These are phyloP conservation scores for Sinopyrophorus schimmeli DNA, from an alignment of 2,888 invertebrate genomes.

Conservation along the genomic window DNA sequence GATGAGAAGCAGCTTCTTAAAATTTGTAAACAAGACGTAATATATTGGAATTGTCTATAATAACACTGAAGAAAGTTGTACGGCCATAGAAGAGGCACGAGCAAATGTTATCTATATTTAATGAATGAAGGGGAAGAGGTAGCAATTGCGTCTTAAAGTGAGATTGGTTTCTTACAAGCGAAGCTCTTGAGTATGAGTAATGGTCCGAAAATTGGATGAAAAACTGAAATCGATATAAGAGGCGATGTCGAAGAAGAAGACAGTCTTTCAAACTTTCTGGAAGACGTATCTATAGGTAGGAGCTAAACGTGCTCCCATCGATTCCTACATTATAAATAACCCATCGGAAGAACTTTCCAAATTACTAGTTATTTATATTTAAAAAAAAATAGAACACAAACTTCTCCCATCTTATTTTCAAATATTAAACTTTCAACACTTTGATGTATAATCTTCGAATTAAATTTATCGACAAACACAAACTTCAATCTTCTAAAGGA, in stretches of 20 bases:
- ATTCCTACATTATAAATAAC: constrained; percentile 8
- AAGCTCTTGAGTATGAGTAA: constrained; percentile 32
- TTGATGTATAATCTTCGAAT: too few species aligned
- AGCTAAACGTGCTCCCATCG: constrained; percentile 4
- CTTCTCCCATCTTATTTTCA: too few species aligned
- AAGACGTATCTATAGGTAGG: too few species aligned
- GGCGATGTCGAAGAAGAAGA: constrained; percentile 16
- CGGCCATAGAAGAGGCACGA: constrained; percentile 13
- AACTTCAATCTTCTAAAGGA: too few species aligned
- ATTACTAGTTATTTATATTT: too few species aligned
- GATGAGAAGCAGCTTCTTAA: too few species aligned
- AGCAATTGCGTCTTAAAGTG: constrained; percentile 32
- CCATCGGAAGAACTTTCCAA: not conserved
- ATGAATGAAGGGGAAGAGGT: constrained; percentile 26
- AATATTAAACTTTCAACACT: too few species aligned
- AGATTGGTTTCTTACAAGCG: constrained; percentile 31
- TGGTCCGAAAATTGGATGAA: constrained; percentile 32
- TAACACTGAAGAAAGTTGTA: constrained; percentile 5
- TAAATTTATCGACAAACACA: too few species aligned
- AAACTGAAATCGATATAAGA: constrained; percentile 26
- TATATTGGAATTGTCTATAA: too few species aligned
- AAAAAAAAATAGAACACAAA: too few species aligned
- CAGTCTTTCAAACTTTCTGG: constrained; percentile 11
- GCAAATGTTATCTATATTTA: constrained; percentile 30
- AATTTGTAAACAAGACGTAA: too few species aligned